Evolutionary conservation across 2,113 vertebrate species (phyloP).

Genomic region (Platycercus adscitus): DNA sequence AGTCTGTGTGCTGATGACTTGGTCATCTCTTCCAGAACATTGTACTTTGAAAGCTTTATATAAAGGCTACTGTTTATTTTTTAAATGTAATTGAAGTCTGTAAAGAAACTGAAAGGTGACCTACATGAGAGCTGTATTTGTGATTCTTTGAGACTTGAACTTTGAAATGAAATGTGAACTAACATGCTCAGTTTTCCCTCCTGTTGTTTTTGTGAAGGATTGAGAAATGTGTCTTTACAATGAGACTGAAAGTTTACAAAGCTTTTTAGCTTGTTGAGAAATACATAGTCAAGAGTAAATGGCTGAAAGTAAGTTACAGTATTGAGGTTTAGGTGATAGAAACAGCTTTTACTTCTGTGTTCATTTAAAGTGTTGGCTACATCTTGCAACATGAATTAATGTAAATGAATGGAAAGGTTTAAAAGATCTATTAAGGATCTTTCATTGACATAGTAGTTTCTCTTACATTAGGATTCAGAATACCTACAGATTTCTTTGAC

Average conservation of each 20-base stretch:
- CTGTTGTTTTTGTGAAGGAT: not conserved
- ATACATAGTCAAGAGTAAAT: not conserved
- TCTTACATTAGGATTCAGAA: not conserved
- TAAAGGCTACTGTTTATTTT: not conserved
- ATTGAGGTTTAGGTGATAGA: not conserved
- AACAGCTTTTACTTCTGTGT: not conserved
- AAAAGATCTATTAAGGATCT: not conserved
- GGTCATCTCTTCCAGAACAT: not conserved
- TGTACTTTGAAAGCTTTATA: not conserved
- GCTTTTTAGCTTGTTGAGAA: not conserved
- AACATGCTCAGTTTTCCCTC: not conserved
- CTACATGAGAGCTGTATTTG: not conserved
- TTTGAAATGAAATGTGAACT: not conserved
- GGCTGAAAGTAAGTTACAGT: not conserved
- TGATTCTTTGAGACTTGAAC: not conserved
- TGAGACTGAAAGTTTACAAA: not conserved
- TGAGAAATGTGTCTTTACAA: not conserved
- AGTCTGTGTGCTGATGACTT: not conserved
- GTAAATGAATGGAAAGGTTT: not conserved
- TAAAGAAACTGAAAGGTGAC: not conserved
- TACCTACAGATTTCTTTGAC: not conserved
- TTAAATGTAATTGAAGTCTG: not conserved
- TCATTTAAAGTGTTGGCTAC: not conserved
- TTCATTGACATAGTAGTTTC: not conserved
- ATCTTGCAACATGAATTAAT: not conserved